A percentile compares a stretch with the other conserved stretches of the same genome.
Conservation (phyloP, 2,888 invertebrate species). For the Apocheima hispidaria region DNA sequence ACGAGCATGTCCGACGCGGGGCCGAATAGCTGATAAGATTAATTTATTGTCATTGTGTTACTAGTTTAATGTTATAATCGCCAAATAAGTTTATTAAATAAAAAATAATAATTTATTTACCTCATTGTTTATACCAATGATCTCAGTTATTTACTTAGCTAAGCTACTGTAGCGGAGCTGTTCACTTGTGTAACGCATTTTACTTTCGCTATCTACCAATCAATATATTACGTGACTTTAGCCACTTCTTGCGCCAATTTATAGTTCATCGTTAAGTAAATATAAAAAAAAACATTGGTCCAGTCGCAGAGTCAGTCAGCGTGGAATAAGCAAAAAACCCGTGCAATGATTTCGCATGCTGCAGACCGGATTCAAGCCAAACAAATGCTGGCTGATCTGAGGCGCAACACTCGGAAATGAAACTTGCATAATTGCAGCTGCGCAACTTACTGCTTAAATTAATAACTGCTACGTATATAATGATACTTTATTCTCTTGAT, state of each 20-base stretch:
- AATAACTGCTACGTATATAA: background rate
- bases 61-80: conserved; percentile 53
- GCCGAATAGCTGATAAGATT: conserved; percentile 72
- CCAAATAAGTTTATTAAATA: conserved; percentile 51
- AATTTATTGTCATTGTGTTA: conserved; percentile 64
- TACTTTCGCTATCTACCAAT: conserved; percentile 71
- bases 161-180: conserved; percentile 22
- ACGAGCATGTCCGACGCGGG: conserved; percentile 71
- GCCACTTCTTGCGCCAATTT: conserved; percentile 63
- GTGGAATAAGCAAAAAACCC: conserved; percentile 63
- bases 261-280: conserved; percentile 53
- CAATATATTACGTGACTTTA: conserved; percentile 76
- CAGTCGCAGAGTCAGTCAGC: conserved; percentile 63
- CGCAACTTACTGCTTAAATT: conserved; percentile 9
- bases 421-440: conserved; percentile 23
- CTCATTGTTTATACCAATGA: conserved; percentile 27
- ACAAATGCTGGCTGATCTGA: conserved; percentile 44
- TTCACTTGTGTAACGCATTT: conserved; percentile 57
- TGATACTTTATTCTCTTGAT: conserved; percentile 7
- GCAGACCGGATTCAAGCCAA: conserved; percentile 45
- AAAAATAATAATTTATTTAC: conserved; percentile 37
- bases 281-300: conserved; percentile 55
- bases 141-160: conserved; percentile 22
- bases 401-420: conserved; percentile 39
- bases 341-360: conserved; percentile 59